phyloP scores from a whole-genome alignment of 2,797 vertebrate species.

The Sternarchorhynchus goeldii region DNA sequence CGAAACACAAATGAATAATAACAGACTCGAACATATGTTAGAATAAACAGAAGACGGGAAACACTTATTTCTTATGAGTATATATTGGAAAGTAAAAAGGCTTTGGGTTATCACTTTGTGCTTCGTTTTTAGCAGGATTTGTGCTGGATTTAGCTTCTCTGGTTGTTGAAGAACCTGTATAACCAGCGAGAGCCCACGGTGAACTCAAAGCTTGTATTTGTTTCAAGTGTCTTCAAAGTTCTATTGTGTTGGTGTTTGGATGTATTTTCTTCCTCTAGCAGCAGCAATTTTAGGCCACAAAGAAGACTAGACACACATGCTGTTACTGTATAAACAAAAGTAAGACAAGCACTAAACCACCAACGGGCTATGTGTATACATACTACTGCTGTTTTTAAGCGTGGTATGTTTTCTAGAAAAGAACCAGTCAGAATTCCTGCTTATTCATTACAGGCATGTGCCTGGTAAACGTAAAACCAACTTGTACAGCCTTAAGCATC shows the following conservation, averaged over 20 bases:
- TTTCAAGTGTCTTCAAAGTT: background rate
- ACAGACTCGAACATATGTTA: conserved; percentile 7
- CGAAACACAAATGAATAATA: background rate
- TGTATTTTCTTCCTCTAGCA: conserved; percentile 18
- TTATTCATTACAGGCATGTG: too few species aligned
- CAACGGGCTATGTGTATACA: too few species aligned
- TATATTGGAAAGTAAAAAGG: background rate
- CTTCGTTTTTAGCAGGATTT: background rate
- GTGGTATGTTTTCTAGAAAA: too few species aligned
- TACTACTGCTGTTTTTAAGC: too few species aligned
- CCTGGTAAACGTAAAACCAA: too few species aligned
- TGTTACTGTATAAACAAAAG: too few species aligned
- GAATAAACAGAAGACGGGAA: background rate
- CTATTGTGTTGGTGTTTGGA: background rate
- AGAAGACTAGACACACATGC: background rate
- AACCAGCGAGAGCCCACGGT: conserved; percentile 4
- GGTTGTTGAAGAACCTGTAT: background rate
- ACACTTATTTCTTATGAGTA: background rate
- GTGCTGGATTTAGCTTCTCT: background rate
- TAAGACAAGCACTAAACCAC: background rate
- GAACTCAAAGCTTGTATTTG: background rate
- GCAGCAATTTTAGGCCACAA: conserved; percentile 5
- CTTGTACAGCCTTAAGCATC: too few species aligned
- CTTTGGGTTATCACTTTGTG: background rate
- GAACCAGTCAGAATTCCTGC: too few species aligned